These are phyloP conservation scores for Gymnoscelis rufifasciata DNA, from an alignment of 2,888 invertebrate genomes.

Conservation along the genomic window DNA sequence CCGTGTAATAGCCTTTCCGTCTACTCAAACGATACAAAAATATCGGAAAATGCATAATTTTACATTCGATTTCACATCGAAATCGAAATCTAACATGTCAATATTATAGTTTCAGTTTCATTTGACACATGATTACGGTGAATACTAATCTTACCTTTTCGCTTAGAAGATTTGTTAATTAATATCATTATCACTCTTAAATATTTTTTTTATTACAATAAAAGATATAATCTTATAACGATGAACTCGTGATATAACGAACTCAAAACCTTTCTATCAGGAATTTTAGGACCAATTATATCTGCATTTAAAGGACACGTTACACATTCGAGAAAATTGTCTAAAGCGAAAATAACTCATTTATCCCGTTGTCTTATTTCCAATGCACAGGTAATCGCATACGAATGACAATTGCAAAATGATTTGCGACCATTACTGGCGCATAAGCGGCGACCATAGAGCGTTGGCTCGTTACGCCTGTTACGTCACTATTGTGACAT, in stretches of 20 bases:
- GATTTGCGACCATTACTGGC: conserved; percentile 26
- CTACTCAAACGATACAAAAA: conserved; percentile 59
- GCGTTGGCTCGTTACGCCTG: conserved; percentile 30
- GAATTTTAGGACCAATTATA: too few species aligned
- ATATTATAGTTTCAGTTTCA: conserved; percentile 13
- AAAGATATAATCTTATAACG: too few species aligned
- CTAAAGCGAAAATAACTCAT: too few species aligned
- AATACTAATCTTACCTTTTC: too few species aligned
- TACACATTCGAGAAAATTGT: too few species aligned
- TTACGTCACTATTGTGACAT: conserved; percentile 50
- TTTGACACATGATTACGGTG: background rate
- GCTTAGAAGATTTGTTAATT: too few species aligned
- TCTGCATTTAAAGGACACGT: too few species aligned
- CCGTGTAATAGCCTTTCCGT: conserved; percentile 65
- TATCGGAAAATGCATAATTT: conserved; percentile 75
- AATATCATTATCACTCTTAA: too few species aligned
- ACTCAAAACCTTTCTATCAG: too few species aligned
- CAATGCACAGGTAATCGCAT: conserved; percentile 7
- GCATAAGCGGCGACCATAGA: conserved; percentile 22
- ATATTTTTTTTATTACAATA: too few species aligned
- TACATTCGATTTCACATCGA: conserved; percentile 73
- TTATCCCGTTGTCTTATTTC: background rate
- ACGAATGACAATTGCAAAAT: conserved; percentile 25
- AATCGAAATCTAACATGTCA: conserved; percentile 35
- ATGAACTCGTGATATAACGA: too few species aligned